phyloP scores from a whole-genome alignment of 2,888 invertebrate species.

The Chrysomela aeneicollis region DNA sequence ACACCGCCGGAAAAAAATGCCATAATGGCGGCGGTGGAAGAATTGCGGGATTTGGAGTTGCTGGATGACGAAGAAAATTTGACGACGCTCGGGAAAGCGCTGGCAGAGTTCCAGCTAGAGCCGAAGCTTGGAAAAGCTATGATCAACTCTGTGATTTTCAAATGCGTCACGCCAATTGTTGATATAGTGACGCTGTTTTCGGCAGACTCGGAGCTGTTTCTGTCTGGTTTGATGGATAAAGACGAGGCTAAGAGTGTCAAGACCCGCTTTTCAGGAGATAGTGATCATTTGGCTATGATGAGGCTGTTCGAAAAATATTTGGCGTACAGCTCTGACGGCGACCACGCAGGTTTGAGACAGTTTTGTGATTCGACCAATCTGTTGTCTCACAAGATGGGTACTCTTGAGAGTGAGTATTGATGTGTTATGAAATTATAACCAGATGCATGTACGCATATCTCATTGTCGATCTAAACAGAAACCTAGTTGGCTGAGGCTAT shows the following conservation, averaged over 20 bases:
- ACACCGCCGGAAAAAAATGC: slow-evolving; percentile 68
- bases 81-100: slow-evolving; percentile 67
- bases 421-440: background rate
- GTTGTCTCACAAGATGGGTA: slow-evolving; percentile 63
- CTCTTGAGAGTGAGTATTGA: slow-evolving; percentile 63
- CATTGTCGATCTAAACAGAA: too few relatives aligned
- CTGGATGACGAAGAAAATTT: slow-evolving; percentile 69
- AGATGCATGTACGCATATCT: too few relatives aligned
- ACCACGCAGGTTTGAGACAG: slow-evolving; percentile 47
- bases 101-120: slow-evolving; percentile 64
- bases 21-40: slow-evolving; percentile 67
- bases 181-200: slow-evolving; percentile 63
- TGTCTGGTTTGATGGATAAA: slow-evolving; percentile 62
- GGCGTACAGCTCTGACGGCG: slow-evolving; percentile 50
- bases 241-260: slow-evolving; percentile 65
- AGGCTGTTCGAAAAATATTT: slow-evolving; percentile 67
- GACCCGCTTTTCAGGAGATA: slow-evolving; percentile 62
- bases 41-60: slow-evolving; percentile 67
- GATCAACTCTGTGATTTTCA: slow-evolving; percentile 67
- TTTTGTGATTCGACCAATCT: slow-evolving; percentile 63
- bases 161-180: slow-evolving; percentile 64
- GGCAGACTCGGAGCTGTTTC: slow-evolving; percentile 65
- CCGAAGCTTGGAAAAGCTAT: slow-evolving; percentile 70
- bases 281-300: slow-evolving; percentile 71
- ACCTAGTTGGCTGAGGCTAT: too few relatives aligned